Evolutionary conservation across 2,113 vertebrate genomes (phyloP).

Genomic region (Megaceryle maxima): DNA sequence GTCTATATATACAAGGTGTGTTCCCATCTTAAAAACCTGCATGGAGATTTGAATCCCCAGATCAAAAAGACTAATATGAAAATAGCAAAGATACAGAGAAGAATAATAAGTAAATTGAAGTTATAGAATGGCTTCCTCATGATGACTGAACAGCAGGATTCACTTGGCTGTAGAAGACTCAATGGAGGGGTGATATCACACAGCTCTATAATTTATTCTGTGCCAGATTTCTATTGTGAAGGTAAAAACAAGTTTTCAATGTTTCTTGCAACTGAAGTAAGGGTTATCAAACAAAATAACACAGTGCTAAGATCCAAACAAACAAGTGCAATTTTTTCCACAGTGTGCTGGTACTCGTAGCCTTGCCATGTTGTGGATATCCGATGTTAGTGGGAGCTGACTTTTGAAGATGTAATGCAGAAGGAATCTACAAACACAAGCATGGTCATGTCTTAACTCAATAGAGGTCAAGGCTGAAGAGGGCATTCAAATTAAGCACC

Average conservation of each 20-base stretch:
- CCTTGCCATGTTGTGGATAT: neutral
- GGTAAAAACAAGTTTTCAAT: neutral
- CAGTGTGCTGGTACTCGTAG: neutral
- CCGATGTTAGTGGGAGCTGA: neutral
- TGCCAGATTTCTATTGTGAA: neutral
- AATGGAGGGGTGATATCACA: neutral
- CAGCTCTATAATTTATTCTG: neutral
- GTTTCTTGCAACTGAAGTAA: neutral
- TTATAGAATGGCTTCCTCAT: neutral
- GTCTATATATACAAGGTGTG: neutral
- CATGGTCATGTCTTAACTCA: neutral
- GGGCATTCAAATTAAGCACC: neutral
- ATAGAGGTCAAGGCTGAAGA: neutral
- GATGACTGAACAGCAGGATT: neutral
- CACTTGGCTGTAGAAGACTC: neutral
- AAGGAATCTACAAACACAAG: neutral
- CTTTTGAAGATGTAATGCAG: neutral
- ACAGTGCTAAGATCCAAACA: neutral
- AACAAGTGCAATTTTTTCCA: neutral
- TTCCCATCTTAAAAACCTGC: neutral
- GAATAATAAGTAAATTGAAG: neutral
- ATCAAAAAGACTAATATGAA: neutral
- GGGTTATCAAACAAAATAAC: neutral
- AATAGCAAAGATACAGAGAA: neutral
- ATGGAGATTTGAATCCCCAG: neutral